A percentile compares a stretch with the other conserved stretches of the same genome.
phyloP scores from a whole-genome alignment of 2,888 invertebrate species.

The Bedellia somnulentella region DNA sequence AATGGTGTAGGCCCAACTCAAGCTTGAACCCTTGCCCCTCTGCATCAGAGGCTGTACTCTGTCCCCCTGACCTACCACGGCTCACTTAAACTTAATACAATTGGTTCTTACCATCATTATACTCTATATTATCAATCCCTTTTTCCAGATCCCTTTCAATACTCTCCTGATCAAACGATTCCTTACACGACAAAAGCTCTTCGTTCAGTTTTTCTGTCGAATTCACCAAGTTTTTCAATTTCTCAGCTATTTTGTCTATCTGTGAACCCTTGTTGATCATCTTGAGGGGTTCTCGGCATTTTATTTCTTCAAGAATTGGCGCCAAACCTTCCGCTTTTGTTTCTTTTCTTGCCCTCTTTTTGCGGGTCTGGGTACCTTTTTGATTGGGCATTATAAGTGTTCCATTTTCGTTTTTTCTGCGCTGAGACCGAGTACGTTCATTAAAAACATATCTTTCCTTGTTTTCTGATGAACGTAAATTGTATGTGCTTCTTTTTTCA shows the following conservation, averaged over 20 bases:
- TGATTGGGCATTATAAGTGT: slow-evolving; percentile 12
- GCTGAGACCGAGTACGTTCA: slow-evolving; percentile 22
- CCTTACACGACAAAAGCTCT: slow-evolving; percentile 34
- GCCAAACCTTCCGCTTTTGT: slow-evolving; percentile 19
- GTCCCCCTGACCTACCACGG: too few species aligned
- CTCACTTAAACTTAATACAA: too few species aligned
- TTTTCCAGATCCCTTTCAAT: slow-evolving; percentile 11
- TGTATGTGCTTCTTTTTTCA: slow-evolving; percentile 27
- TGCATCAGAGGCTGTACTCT: too few species aligned
- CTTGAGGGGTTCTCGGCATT: slow-evolving; percentile 30
- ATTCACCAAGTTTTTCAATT: slow-evolving; percentile 34
- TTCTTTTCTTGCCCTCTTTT: slow-evolving; percentile 21
- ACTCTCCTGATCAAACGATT: slow-evolving; percentile 26
- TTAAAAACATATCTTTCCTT: slow-evolving; percentile 33
- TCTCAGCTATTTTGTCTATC: slow-evolving; percentile 50
- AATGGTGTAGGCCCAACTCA: too few species aligned
- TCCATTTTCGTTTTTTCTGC: slow-evolving; percentile 12
- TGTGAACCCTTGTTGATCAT: slow-evolving; percentile 22
- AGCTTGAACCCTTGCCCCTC: too few species aligned
- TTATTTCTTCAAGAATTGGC: slow-evolving; percentile 45
- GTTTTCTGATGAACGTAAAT: slow-evolving; percentile 33
- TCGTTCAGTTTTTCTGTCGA: slow-evolving; percentile 26
- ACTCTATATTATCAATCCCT: neutral
- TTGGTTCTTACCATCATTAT: too few species aligned
- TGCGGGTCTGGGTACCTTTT: slow-evolving; percentile 12